Percentiles rank a stretch among this genome's conserved stretches.
Conservation (phyloP, 1,140 invertebrate genomes). For the Apis cerana region DNA sequence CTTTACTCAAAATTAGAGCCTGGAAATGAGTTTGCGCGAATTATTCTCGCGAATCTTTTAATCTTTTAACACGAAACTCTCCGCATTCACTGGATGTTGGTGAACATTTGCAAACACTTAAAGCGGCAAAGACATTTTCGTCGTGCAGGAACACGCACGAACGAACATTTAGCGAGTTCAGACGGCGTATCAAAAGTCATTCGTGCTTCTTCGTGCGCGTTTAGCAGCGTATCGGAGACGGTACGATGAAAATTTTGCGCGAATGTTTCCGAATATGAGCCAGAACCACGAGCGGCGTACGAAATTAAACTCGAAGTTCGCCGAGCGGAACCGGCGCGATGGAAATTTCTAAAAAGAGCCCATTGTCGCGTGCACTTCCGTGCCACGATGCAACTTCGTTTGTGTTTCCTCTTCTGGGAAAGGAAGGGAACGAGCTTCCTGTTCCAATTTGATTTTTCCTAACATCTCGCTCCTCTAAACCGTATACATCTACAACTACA, state of each 20-base stretch:
- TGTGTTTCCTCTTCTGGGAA: not conserved
- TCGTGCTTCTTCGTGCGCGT: conserved; percentile 34
- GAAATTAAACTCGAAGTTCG: conserved; percentile 34
- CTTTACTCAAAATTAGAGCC: not conserved
- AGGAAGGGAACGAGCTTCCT: not conserved
- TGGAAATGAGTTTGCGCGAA: not conserved
- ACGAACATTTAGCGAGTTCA: conserved; percentile 39
- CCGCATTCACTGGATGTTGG: not conserved
- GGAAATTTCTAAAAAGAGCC: conserved; percentile 27
- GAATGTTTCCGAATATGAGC: conserved; percentile 37
- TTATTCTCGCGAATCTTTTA: conserved; percentile 11
- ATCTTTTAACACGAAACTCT: conserved; percentile 5
- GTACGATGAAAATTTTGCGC: conserved; percentile 34
- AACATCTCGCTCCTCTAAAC: no score
- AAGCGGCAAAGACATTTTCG: not conserved
- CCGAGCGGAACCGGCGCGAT: not conserved
- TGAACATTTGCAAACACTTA: conserved; percentile 25
- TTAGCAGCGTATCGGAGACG: conserved; percentile 7
- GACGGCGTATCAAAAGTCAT: conserved; percentile 31
- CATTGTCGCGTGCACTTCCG: not conserved
- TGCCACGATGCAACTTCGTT: not conserved
- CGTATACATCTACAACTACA: no score
- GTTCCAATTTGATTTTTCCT: not conserved
- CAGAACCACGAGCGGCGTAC: conserved; percentile 1
- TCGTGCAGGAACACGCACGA: conserved; percentile 10